phyloP scores from a whole-genome alignment of 2,888 invertebrate genomes.

The Parochlus steinenii region DNA sequence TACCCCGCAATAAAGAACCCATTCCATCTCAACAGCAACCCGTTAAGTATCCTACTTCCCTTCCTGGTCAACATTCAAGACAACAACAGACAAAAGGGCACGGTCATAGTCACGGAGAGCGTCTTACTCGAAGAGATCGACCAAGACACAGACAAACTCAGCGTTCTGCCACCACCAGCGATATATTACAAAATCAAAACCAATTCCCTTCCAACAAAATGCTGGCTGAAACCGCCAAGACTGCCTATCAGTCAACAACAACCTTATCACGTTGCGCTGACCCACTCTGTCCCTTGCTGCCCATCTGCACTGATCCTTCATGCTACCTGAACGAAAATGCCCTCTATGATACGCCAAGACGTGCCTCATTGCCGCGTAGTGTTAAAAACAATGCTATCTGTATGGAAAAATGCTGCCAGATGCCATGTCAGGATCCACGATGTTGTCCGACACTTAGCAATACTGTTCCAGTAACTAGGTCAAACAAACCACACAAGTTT shows the following conservation, averaged over 20 bases:
- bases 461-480: conserved; percentile 10
- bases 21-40: conserved; percentile 26
- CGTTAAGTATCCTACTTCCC: conserved; percentile 21
- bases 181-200: conserved; percentile 24
- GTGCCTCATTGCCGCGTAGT: conserved; percentile 19
- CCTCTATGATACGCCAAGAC: conserved; percentile 16
- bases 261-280: conserved; percentile 27
- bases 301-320: conserved; percentile 30
- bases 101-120: conserved; percentile 1
- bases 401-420: conserved; percentile 11
- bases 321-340: conserved; percentile 17
- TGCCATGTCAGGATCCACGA: conserved; percentile 10
- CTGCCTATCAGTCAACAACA: conserved; percentile 22
- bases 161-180: conserved; percentile 29
- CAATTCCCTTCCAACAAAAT: conserved; percentile 24
- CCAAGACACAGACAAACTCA: conserved; percentile 30
- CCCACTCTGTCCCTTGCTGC: conserved; percentile 28
- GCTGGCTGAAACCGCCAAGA: conserved; percentile 26
- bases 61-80: conserved; percentile 15
- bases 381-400: conserved; percentile 17
- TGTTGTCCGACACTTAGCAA: conserved; percentile 11
- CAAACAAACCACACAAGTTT: conserved; percentile 22
- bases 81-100: conserved; percentile 14
- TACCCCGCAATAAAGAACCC: conserved; percentile 19
- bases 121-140: conserved; percentile 21